These are phyloP conservation scores for Calvadosia cruxmelitensis DNA, from an alignment of 30 jellyfish, hydroid and myxozoan genomes.

Conservation along the genomic window DNA sequence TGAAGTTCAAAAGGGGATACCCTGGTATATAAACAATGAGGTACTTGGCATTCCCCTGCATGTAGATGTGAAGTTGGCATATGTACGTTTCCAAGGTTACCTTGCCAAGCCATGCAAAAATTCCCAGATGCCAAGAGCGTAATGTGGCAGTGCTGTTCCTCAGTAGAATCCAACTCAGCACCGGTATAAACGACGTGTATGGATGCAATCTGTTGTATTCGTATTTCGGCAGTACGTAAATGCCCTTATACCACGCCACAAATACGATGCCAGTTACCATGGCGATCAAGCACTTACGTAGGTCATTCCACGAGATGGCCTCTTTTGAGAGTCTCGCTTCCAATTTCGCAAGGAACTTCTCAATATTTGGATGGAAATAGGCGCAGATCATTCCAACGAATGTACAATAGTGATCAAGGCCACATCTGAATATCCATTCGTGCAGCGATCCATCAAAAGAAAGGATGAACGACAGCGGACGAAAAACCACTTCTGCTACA, in stretches of 20 bases:
- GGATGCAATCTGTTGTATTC: constrained; percentile 76
- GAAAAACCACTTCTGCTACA: constrained; percentile 49
- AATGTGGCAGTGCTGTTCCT: constrained; percentile 39
- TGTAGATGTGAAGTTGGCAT: constrained; percentile 75
- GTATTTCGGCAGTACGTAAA: constrained; percentile 50
- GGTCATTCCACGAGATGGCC: not conserved
- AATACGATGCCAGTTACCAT: constrained; percentile 6
- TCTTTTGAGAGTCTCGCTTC: constrained; percentile 11
- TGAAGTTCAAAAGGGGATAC: constrained; percentile 66
- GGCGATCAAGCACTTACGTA: not conserved
- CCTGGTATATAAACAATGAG: constrained; percentile 51
- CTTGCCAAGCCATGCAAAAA: constrained; percentile 84
- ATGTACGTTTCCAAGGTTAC: constrained; percentile 85
- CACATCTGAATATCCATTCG: constrained; percentile 93
- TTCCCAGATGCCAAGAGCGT: constrained; percentile 31
- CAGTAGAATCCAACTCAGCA: constrained; percentile 37
- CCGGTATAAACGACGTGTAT: constrained; percentile 73
- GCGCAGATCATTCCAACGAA: constrained; percentile 88
- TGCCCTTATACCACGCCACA: constrained; percentile 47
- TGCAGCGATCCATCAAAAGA: constrained; percentile 30
- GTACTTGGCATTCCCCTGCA: constrained; percentile 73
- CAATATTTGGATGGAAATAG: constrained; percentile 69
- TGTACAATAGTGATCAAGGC: constrained; percentile 83
- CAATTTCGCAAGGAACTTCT: constrained; percentile 15
- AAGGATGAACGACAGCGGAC: constrained; percentile 52